Base-by-base conservation (phyloP, 2,113 vertebrate species). In the Plectropomus leopardus region DNA sequence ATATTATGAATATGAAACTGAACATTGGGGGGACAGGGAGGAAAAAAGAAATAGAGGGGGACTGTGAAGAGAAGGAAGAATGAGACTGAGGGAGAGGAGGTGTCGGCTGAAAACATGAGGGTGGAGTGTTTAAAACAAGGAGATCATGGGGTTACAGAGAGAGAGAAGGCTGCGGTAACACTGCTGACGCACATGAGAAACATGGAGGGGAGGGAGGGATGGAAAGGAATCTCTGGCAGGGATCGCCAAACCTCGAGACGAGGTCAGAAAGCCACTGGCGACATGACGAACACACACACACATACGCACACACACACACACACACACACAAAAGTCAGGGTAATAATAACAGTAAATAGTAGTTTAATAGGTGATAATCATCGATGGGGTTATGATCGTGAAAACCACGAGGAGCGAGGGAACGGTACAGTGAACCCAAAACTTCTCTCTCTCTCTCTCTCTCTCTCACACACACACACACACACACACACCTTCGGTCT, bases 201-300 rank as follows among this genome's bases (percentile, higher is more conserved):
- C 92, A 92, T 13, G 65, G 84, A 88, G 76, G 83, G 84, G 83
- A 85, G 83, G 88, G 81, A 87, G 82, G 68, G 86, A 86, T 87
- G 91, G 83, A 92, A 91, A 91, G 89, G 93, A 93, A 91, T 94
- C 90, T 92, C 80, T 89, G 88, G 86, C 89, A 89, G 88, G 53
- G 75, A 91, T 82, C 76, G 34, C 60, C 83, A 92, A 92, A 92
- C 93, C 93, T 90, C 90, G 71, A 92, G 92, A 93, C 92, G 83
- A 93, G 93, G 90, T 93, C 93, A 93, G 88, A 89, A 91, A 93
- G 92, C 92, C 90, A 91, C 91, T 92, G 93, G 91, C 91, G 92
- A 93, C 92, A 92, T 86, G 80, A 86, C 17, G 80, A 76, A 83
- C 54, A 61, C 66, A 71, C 85, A 72, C 72, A 78, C 76, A 67